Evolutionary conservation across 2,797 vertebrate genomes (phyloP), one percentile per base, ranked within the genome.

Genomic region (Cirrhinus molitorella): DNA sequence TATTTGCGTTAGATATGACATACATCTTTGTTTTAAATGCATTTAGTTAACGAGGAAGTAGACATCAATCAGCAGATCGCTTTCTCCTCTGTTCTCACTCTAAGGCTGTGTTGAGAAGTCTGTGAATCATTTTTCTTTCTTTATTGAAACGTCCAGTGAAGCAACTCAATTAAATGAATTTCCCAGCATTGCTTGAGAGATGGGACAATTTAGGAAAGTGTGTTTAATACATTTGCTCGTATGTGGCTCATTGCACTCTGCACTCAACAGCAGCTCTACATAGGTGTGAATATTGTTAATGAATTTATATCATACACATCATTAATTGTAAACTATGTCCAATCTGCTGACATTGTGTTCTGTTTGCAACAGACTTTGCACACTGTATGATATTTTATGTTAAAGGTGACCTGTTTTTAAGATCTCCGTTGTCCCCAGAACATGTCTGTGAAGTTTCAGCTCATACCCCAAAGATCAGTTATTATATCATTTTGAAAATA

Each of bases 151-250:
- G 16, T 40, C 13, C 13, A 75, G 9, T 75, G 31, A 75, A 40
- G 72, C 31, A 40, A 23, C 13, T 57, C 7, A 43, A 59, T 71
- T 16, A 47, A 31, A 61, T 16, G 6, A 47, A 71, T 59, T 72
- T 80, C 37, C 25, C 25, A 61, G 53, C 37, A 59, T 45, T 61
- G 34, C 25, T 14, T 45, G 66, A 70, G 66, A 80, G 21, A 68
- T 11, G 13, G 34, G 37, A 70, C 51, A 10, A 31, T 70, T 17
- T 45, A 40, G 11, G 7, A 57, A 45, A 45, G 37, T 55, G n/a
- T 55, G 16, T n/a, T 55, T 5, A 2, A 55, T 74, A 23, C 3
- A 53, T 55, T 23, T 37, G 12, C 78, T 55, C 16, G 11, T 25
- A 10, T 68, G 49, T 59, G 51, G 3, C 53, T 55, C 28, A 25